Conservation (phyloP, 2,888 invertebrate genomes). For the Labia minor region DNA sequence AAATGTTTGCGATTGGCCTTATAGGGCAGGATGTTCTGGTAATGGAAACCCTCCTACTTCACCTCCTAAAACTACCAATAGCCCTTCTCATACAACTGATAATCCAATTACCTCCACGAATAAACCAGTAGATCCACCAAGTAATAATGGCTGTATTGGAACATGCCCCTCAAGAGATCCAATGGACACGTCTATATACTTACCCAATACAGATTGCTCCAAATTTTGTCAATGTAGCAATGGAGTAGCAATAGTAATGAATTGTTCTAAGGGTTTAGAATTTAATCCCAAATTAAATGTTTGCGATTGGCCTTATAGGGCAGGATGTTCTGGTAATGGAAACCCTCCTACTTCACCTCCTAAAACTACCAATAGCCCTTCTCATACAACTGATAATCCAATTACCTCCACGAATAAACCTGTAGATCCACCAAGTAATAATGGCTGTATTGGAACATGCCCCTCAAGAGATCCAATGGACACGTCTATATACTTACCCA, state of each 20-base stretch:
- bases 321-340: background rate
- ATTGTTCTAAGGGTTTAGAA: background rate
- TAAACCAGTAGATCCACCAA: background rate
- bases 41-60: background rate
- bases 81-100: background rate
- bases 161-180: background rate
- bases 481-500: background rate
- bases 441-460: background rate
- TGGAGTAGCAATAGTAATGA: background rate
- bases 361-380: background rate
- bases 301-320: background rate
- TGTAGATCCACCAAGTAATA: background rate
- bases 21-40: background rate
- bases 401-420: too few relatives aligned
- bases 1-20: background rate
- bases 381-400: background rate
- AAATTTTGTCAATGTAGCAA: background rate
- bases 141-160: background rate
- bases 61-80: background rate
- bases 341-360: background rate
- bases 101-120: background rate
- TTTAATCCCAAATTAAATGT: background rate
- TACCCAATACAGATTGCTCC: background rate
- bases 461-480: background rate
- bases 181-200: background rate